Base-by-base conservation (phyloP, 2,888 invertebrate genomes). In the Polyommatus icarus region DNA sequence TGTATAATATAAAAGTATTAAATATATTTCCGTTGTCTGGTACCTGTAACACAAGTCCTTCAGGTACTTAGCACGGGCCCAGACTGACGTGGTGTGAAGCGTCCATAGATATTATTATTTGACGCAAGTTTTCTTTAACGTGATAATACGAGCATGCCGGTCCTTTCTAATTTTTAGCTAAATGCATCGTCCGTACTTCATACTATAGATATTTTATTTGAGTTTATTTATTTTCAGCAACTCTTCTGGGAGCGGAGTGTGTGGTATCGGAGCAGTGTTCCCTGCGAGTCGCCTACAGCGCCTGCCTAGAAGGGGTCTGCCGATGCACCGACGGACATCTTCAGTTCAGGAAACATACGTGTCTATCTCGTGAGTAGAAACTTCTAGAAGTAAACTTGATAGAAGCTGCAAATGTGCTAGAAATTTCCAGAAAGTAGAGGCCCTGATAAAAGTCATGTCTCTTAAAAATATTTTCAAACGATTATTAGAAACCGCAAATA, bases 321-420 rank as follows among this genome's bases (percentile, higher is more conserved):
- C 96, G 97, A 71, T 98, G 98, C 90, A 96, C 96, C 79, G 96
- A 97, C 84, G 97, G 97, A 82, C 97, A 96, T 91, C 94, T 98
- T 81, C 97, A 98, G 89, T 98, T 97, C 94, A 95, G 98, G 86
- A 96, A 97, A 87, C 98, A 98, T 89, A 98, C 98, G 71, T 98
- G 98, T 88, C 95, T 98, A 78, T 96, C 97, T 87, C 98, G 98
- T 98, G 95, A 97, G 98, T 97, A 90, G 54, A 78, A 67, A 3
- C 15, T 67, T 67, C 29, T 10, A 67, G 24, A 61, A 59, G 20
- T 2, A 3, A 20, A 61, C 12, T 24, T 61, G 54, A 0, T 54
- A 18, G 18, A 54, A 54, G 18, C 18, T 50, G 50, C 15, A 50
- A 50, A 15, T 50, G 0, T 50, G 15, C 50, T 50, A 50, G 50